Evolutionary conservation across 1,140 invertebrate genomes (phyloP), one percentile per base, ranked within the genome.

Genomic region (Bombus pyrosoma): DNA sequence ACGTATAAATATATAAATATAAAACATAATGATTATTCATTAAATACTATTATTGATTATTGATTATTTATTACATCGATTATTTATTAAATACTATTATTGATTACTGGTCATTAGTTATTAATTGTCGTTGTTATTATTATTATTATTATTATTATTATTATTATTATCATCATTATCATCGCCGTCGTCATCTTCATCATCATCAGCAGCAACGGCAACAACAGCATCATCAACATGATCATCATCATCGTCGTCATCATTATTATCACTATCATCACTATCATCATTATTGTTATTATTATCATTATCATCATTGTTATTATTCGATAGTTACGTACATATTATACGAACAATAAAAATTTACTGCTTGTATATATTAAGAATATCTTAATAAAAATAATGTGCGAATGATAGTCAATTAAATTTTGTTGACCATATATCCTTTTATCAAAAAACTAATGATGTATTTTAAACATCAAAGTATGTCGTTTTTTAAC

Each of bases 311-410:
- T 79, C 34, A 68, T 79, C 9, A 79, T 79, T 47, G 41, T 68
- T 47, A 79, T 68, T 47, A 79, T 68, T 79, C 91, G 89, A 87
- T 90, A 91, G 88, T 89, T 91, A 91, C 88, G 90, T 91, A 93
- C 76, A 85, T 92, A 93, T 91, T 92, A 91, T 93, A 92, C 87
- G 83, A 93, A 92, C 76, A 77, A 92, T 83, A 76, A 88, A 91
- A 91, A 92, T 91, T 91, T 93, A 93, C 88, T 92, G 93, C 91
- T 93, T 94, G 92, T 93, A 93, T 93, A 93, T 93, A 91, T 86
- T 91, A 86, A 92, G 87, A 91, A 89, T 92, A 92, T 90, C 91
- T 75, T 94, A 94, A 93, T 94, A 94, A 94, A 93, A 93, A 91
- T 91, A 88, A 92, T 93, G 91, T 93, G 93, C 88, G 90, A 93